Evolutionary conservation across 1,140 invertebrate species (phyloP).

Genomic region (Caligus rogercresseyi): DNA sequence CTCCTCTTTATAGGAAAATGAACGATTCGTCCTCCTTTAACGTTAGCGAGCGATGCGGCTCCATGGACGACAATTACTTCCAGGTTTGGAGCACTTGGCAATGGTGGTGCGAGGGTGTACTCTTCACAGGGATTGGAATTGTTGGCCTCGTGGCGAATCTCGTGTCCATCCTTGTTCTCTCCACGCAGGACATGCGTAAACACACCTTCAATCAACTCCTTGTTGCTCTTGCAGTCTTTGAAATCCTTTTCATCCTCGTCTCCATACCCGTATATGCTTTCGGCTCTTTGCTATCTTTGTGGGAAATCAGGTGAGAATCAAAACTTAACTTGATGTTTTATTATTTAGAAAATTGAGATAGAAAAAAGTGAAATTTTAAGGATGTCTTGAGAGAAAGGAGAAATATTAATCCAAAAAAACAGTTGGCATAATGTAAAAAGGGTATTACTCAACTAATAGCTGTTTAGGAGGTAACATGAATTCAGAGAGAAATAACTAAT

Average conservation of each 20-base stretch:
- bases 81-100: background rate
- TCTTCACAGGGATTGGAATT: constrained; percentile 13
- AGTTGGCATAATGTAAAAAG: no score
- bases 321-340: no score
- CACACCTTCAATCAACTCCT: constrained; percentile 19
- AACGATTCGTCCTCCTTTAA: background rate
- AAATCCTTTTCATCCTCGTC: constrained; percentile 15
- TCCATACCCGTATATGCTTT: constrained; percentile 11
- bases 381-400: no score
- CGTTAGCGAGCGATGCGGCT: constrained; percentile 6
- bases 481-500: no score
- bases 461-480: no score
- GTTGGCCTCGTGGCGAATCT: constrained; percentile 14
- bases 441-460: no score
- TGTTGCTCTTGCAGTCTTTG: constrained; percentile 12
- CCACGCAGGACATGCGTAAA: constrained; percentile 18
- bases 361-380: no score
- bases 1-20: no score
- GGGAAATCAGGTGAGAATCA: constrained; percentile 16
- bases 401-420: no score
- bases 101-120: constrained; percentile 17
- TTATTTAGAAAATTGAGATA: no score
- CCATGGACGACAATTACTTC: constrained; percentile 7
- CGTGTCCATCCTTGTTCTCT: constrained; percentile 7
- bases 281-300: constrained; percentile 4